Percentiles rank a stretch among this genome's conserved stretches.
Conservation (phyloP, 1,140 invertebrate genomes). For the Philopotamus ludificatus region DNA sequence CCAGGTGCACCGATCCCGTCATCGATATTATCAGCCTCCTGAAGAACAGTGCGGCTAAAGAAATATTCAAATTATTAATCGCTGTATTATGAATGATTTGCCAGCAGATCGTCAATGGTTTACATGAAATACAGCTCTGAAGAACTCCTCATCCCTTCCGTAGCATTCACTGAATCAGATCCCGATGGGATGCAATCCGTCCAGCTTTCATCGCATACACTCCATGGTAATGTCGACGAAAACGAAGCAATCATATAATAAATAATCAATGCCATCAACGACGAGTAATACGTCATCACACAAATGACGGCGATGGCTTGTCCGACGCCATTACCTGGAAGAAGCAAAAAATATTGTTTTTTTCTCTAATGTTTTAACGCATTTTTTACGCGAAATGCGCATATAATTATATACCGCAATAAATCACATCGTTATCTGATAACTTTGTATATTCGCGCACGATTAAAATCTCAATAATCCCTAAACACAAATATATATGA, state of each 20-base stretch:
- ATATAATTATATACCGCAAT: too few species aligned
- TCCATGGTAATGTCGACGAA: constrained; percentile 64
- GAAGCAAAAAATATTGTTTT: too few species aligned
- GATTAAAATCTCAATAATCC: background rate
- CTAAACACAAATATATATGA: too few species aligned
- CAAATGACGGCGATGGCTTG: constrained; percentile 70
- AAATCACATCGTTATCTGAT: constrained; percentile 3
- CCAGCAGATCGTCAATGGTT: too few species aligned
- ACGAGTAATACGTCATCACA: constrained; percentile 72
- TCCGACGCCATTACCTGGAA: constrained; percentile 75
- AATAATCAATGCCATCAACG: constrained; percentile 68
- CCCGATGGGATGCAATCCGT: constrained; percentile 51
- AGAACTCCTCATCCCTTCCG: background rate
- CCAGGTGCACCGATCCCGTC: constrained; percentile 72
- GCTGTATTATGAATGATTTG: too few species aligned
- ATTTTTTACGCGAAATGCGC: too few species aligned
- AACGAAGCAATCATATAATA: constrained; percentile 69
- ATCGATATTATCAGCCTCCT: constrained; percentile 65
- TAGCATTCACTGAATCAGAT: constrained; percentile 35
- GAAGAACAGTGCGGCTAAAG: constrained; percentile 66
- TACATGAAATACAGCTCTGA: constrained; percentile 54
- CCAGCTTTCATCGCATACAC: constrained; percentile 64
- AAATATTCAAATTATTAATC: too few species aligned
- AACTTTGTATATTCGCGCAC: background rate
- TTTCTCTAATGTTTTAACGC: too few species aligned